phyloP scores from a whole-genome alignment of 2,888 invertebrate genomes.

The Calameuta idolon region DNA sequence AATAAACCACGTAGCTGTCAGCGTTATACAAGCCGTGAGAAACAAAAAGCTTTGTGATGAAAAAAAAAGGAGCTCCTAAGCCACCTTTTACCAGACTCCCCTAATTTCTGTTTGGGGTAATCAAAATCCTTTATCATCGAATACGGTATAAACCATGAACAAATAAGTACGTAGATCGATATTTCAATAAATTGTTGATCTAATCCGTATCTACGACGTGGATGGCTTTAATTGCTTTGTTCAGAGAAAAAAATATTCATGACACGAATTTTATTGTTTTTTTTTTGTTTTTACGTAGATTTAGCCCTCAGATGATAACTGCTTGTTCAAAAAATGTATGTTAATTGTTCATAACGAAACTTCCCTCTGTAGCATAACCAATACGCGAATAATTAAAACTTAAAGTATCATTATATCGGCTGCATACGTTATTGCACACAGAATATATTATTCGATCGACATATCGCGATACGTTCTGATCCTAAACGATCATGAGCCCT shows the following conservation, averaged over 20 bases:
- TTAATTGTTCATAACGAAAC: neutral
- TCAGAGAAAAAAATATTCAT: slow-evolving; percentile 18
- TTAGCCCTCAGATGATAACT: neutral
- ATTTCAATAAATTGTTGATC: slow-evolving; percentile 11
- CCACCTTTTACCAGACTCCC: neutral
- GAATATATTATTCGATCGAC: slow-evolving; percentile 28
- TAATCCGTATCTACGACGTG: slow-evolving; percentile 14
- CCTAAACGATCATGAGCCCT: slow-evolving; percentile 19
- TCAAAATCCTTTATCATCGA: neutral
- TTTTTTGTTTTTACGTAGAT: neutral
- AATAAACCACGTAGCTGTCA: slow-evolving; percentile 31
- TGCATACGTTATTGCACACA: slow-evolving; percentile 40
- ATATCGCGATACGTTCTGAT: slow-evolving; percentile 17
- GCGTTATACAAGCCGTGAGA: neutral
- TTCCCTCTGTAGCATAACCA: neutral
- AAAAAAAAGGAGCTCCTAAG: neutral
- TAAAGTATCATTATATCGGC: slow-evolving; percentile 20
- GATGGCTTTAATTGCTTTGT: slow-evolving; percentile 23
- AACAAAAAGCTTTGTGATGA: neutral
- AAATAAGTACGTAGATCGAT: slow-evolving; percentile 21
- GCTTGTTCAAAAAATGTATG: neutral
- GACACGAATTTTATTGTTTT: slow-evolving; percentile 6
- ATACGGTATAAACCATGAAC: slow-evolving; percentile 1
- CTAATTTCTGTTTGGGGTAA: neutral
- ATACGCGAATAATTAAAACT: neutral